phyloP scores from a whole-genome alignment of 1,140 invertebrate genomes.

The Drosophila sturtevanti region DNA sequence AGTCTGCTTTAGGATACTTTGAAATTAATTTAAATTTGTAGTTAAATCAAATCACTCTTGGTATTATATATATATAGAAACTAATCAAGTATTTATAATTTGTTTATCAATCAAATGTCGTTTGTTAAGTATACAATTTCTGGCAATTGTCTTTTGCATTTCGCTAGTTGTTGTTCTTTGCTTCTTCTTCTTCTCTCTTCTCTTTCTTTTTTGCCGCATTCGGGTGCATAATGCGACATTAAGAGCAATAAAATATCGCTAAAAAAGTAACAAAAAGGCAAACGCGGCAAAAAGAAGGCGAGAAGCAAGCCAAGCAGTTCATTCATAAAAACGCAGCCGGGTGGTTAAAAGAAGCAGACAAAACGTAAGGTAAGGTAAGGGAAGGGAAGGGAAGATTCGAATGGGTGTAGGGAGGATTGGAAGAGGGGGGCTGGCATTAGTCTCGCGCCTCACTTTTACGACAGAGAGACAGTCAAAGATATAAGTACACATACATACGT shows the following conservation, averaged over 20 bases:
- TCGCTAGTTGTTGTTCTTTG: constrained; percentile 12
- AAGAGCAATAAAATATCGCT: constrained; percentile 59
- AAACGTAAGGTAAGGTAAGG: neutral
- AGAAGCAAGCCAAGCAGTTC: constrained; percentile 36
- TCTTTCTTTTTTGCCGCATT: constrained; percentile 5
- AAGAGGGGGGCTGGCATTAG: constrained; percentile 42
- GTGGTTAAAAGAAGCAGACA: no score
- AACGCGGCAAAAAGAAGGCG: neutral
- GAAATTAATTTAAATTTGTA: neutral
- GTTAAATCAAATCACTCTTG: neutral
- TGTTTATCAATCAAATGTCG: neutral
- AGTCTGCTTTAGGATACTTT: neutral
- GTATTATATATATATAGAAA: neutral
- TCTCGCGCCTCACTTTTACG: constrained; percentile 61
- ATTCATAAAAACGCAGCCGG: constrained; percentile 67
- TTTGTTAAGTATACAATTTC: neutral
- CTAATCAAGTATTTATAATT: neutral
- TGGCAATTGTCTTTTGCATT: constrained; percentile 1
- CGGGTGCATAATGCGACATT: constrained; percentile 60
- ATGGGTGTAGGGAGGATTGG: constrained; percentile 2
- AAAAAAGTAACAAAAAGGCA: constrained; percentile 48
- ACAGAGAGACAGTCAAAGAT: constrained; percentile 14
- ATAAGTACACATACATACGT: constrained; percentile 13
- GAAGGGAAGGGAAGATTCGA: neutral
- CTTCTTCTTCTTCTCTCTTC: no score